These are phyloP conservation scores for Hirudo medicinalis DNA, from an alignment of 1,140 invertebrate genomes.

Conservation along the genomic window DNA sequence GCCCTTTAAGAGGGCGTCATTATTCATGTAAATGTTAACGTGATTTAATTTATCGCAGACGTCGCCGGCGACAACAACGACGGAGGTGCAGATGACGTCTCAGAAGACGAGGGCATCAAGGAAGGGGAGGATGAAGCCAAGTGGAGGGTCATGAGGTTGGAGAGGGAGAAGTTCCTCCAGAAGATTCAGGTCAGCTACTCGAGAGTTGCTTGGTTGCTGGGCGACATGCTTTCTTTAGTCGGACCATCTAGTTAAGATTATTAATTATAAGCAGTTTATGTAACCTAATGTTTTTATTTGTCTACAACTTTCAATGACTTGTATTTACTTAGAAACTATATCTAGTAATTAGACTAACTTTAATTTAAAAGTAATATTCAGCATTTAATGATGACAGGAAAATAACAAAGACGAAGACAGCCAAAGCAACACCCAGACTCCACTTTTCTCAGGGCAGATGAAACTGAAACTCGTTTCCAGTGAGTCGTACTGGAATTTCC, in stretches of 20 bases:
- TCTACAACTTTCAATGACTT: not conserved
- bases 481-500: too few relatives aligned
- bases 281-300: not conserved
- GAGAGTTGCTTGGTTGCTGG: too few relatives aligned
- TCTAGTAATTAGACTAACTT: too few relatives aligned
- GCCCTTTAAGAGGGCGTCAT: too few relatives aligned
- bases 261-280: not conserved
- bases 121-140: slow-evolving; percentile 1
- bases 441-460: too few relatives aligned
- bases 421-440: too few relatives aligned
- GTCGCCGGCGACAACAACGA: not conserved
- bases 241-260: not conserved
- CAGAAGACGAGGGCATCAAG: not conserved
- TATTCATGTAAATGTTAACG: too few relatives aligned
- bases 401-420: too few relatives aligned
- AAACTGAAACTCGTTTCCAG: too few relatives aligned
- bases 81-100: not conserved
- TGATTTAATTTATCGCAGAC: not conserved
- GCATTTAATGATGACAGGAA: too few relatives aligned
- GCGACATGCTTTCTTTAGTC: not conserved
- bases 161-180: slow-evolving; percentile 2
- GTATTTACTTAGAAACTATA: not conserved
- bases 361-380: too few relatives aligned
- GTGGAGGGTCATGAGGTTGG: slow-evolving; percentile 2
- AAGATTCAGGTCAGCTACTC: not conserved